Evolutionary conservation across 2,888 invertebrate species (phyloP).

Genomic region (Dorcus hopei): DNA sequence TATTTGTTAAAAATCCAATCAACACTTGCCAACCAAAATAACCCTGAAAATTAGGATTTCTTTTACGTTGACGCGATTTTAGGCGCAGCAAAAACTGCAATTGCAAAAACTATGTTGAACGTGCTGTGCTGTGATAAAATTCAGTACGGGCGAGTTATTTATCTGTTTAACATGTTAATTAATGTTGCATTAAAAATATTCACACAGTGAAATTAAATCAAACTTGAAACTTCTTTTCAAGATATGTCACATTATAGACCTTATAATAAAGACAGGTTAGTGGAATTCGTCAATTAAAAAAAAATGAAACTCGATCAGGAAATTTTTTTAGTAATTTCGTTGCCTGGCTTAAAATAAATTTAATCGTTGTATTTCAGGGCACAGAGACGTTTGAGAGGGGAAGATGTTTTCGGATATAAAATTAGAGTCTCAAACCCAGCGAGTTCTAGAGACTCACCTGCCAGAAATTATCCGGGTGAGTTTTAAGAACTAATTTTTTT

Average conservation of each 20-base stretch:
- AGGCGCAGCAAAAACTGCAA: too few relatives aligned
- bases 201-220: conserved; percentile 1
- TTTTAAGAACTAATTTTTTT: neutral
- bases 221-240: neutral
- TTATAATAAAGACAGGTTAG: conserved; percentile 23
- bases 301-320: too few relatives aligned
- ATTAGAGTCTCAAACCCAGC: conserved; percentile 51
- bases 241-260: conserved; percentile 28
- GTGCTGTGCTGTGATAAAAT: neutral
- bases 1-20: too few relatives aligned
- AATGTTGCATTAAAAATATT: conserved; percentile 12
- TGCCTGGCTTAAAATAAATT: too few relatives aligned
- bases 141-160: conserved; percentile 16
- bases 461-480: conserved; percentile 27
- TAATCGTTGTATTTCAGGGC: conserved; percentile 56
- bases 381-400: conserved; percentile 79
- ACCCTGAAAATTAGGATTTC: too few relatives aligned
- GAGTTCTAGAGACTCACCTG: conserved; percentile 22
- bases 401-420: conserved; percentile 76
- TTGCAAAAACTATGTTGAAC: neutral
- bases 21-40: too few relatives aligned
- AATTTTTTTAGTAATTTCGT: too few relatives aligned
- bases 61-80: too few relatives aligned
- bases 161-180: conserved; percentile 15
- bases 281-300: neutral